A percentile compares a stretch with the other conserved stretches of the same genome.
Conservation (phyloP, 2,797 vertebrate species). For the Rhinella marina region DNA sequence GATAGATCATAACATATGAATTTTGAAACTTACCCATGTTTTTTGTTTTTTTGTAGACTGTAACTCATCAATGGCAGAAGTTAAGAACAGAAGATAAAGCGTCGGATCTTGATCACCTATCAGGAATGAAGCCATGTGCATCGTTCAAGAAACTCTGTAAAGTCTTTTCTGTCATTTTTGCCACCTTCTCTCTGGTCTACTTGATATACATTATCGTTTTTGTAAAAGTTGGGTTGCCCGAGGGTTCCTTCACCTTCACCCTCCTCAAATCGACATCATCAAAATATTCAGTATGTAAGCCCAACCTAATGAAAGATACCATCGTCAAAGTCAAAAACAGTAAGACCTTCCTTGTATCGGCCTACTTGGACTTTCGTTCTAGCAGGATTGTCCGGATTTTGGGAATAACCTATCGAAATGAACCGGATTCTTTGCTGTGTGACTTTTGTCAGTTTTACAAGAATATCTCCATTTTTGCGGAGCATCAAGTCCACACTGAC, state of each 20-base stretch:
- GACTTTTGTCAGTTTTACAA: slow-evolving; percentile 11
- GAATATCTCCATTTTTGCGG: neutral
- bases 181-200: neutral
- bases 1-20: neutral
- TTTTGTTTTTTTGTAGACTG: neutral
- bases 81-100: neutral
- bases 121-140: slow-evolving; percentile 51
- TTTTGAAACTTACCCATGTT: neutral
- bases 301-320: neutral
- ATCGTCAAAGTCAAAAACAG: slow-evolving; percentile 44
- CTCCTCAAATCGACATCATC: neutral
- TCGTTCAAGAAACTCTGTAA: slow-evolving; percentile 45
- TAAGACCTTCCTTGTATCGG: slow-evolving; percentile 31
- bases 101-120: neutral
- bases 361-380: slow-evolving; percentile 37
- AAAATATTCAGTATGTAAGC: neutral
- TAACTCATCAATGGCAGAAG: slow-evolving; percentile 2
- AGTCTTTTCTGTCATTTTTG: slow-evolving; percentile 43
- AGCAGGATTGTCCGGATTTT: slow-evolving; percentile 29
- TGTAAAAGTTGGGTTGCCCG: slow-evolving; percentile 39
- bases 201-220: slow-evolving; percentile 46
- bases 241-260: neutral
- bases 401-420: slow-evolving; percentile 45
- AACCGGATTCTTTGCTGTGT: slow-evolving; percentile 29
- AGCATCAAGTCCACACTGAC: slow-evolving; percentile 44